phyloP scores from a whole-genome alignment of 2,113 vertebrate species.

The Alectura lathami region DNA sequence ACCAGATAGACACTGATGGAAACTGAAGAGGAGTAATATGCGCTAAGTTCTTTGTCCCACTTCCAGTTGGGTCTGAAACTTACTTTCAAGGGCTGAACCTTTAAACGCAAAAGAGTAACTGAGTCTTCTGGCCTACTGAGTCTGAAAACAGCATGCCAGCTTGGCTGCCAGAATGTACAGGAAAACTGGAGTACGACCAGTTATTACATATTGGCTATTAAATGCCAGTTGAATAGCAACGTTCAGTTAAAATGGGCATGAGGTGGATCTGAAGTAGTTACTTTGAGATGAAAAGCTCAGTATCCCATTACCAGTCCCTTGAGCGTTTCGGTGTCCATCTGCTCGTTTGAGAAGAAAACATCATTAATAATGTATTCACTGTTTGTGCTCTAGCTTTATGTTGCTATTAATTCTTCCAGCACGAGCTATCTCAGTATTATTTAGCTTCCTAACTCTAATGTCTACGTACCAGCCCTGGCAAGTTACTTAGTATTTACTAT shows the following conservation, averaged over 20 bases:
- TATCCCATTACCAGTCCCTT: constrained; percentile 45
- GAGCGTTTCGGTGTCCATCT: background rate
- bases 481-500: background rate
- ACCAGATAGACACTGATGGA: background rate
- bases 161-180: background rate
- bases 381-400: constrained; percentile 7
- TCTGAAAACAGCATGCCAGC: background rate
- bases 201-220: background rate
- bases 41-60: background rate
- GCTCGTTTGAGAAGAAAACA: constrained; percentile 37
- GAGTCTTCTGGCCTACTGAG: background rate
- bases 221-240: background rate
- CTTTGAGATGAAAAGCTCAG: background rate
- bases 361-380: constrained; percentile 49
- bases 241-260: background rate
- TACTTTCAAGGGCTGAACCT: background rate
- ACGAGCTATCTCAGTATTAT: background rate
- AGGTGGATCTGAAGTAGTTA: background rate
- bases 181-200: background rate
- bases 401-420: background rate
- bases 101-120: background rate
- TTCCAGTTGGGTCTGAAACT: background rate
- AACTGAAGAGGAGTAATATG: background rate
- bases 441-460: background rate
- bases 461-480: background rate